These are phyloP conservation scores for Cottoperca gobio DNA, from an alignment of 2,797 vertebrate species.

Conservation along the genomic window DNA sequence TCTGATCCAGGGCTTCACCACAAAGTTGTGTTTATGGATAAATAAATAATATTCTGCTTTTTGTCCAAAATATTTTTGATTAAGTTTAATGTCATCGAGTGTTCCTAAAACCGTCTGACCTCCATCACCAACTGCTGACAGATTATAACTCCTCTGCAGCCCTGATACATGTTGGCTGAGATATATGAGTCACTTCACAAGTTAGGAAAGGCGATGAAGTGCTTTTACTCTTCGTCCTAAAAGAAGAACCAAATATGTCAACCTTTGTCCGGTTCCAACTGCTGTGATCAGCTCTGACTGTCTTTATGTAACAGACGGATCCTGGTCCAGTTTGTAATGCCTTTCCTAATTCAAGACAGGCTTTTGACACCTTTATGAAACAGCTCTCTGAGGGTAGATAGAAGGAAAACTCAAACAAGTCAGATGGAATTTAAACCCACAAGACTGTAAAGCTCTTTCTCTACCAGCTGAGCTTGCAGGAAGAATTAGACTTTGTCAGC, in stretches of 20 bases:
- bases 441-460: not conserved
- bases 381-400: not conserved
- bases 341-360: not conserved
- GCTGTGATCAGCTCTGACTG: not conserved
- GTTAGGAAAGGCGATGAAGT: not conserved
- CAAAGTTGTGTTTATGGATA: not conserved
- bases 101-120: not conserved
- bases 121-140: not conserved
- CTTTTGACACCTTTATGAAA: not conserved
- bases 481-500: not conserved
- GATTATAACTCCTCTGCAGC: not conserved
- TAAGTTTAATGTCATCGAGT: not conserved
- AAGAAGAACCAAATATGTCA: not conserved
- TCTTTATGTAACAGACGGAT: not conserved
- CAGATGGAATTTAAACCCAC: not conserved
- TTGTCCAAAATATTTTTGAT: not conserved
- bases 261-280: not conserved
- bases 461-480: not conserved
- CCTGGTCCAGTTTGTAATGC: no score
- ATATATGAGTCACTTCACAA: conserved; percentile 1
- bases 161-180: not conserved
- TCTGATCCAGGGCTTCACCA: not conserved
- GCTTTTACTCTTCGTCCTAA: not conserved
- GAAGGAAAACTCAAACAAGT: not conserved
- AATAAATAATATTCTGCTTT: not conserved